phyloP scores from a whole-genome alignment of 2,113 vertebrate species.

The Anas platyrhynchos region DNA sequence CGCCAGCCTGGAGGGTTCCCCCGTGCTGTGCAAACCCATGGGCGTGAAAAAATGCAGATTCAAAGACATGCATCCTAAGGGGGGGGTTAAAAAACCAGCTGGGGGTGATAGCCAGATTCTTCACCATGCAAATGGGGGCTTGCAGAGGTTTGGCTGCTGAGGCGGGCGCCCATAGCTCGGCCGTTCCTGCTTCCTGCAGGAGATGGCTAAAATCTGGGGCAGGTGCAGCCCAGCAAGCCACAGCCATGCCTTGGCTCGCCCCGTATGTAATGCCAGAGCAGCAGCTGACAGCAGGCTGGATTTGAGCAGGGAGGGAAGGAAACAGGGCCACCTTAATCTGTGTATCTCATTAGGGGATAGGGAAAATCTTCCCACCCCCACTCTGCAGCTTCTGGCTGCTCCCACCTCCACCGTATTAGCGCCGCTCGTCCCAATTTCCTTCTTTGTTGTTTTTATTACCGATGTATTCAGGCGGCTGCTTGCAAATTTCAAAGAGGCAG shows the following conservation, averaged over 20 bases:
- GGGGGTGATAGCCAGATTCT: neutral
- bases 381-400: neutral
- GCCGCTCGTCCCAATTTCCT: constrained; percentile 33
- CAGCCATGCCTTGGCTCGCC: accelerated
- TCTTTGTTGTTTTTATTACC: constrained; percentile 60
- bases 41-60: neutral
- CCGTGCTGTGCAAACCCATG: accelerated
- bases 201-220: neutral
- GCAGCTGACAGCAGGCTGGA: neutral
- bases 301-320: neutral
- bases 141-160: neutral
- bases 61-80: neutral
- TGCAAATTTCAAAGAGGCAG: constrained; percentile 54
- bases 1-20: neutral
- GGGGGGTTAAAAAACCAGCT: neutral
- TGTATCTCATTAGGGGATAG: constrained; percentile 7
- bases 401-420: constrained; percentile 14
- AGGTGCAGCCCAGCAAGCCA: neutral
- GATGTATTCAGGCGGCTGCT: neutral
- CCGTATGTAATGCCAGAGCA: neutral
- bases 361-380: neutral
- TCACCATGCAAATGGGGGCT: neutral
- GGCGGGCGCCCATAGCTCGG: accelerated
- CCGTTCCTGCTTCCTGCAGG: neutral
- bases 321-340: neutral